Conservation (phyloP, 2,113 vertebrate species). For the Cisticola juncidis region DNA sequence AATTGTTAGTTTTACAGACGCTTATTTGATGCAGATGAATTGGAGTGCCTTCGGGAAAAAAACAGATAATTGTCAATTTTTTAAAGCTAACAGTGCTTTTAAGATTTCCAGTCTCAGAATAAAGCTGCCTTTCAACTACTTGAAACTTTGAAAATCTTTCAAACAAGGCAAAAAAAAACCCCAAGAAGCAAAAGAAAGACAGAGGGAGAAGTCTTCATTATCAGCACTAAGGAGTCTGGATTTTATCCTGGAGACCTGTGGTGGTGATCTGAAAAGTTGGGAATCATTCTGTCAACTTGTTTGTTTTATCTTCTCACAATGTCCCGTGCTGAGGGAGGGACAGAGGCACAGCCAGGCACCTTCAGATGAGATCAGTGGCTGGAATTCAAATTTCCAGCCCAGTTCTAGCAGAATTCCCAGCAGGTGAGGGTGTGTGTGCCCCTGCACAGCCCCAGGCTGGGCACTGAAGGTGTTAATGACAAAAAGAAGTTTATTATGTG, state of each 20-base stretch:
- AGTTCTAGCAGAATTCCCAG: neutral
- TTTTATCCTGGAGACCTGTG: neutral
- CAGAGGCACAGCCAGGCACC: neutral
- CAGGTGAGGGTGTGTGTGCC: neutral
- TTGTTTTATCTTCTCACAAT: neutral
- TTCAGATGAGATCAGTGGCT: neutral
- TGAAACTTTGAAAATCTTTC: constrained; percentile 14
- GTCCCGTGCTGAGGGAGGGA: neutral
- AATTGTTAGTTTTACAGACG: constrained; percentile 52
- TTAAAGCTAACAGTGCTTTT: constrained; percentile 45
- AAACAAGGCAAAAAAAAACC: neutral
- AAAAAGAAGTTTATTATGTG: constrained; percentile 14
- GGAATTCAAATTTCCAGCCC: neutral
- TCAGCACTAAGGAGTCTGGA: neutral
- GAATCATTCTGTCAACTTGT: neutral
- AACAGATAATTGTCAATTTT: constrained; percentile 53
- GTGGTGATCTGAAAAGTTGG: neutral
- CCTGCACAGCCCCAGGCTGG: neutral
- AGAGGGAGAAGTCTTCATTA: neutral
- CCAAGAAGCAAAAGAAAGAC: neutral
- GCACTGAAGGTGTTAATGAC: constrained; percentile 41
- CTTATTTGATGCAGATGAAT: constrained; percentile 67
- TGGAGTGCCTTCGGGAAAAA: constrained; percentile 47
- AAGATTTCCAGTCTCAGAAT: constrained; percentile 14
- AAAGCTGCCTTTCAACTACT: constrained; percentile 29